These are phyloP conservation scores for Sandelia bainsii DNA, from an alignment of 2,797 vertebrate genomes.

Conservation along the genomic window DNA sequence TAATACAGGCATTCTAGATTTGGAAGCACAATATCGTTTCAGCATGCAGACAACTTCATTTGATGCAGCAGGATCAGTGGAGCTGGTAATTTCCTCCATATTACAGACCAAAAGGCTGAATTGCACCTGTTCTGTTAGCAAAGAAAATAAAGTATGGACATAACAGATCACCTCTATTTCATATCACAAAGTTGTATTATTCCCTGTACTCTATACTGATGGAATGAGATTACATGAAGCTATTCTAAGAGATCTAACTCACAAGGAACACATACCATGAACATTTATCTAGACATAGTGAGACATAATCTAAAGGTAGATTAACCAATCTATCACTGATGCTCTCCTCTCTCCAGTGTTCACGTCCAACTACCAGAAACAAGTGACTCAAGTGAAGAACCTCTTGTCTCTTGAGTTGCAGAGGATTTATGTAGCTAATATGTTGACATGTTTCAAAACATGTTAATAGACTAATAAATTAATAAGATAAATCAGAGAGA, in stretches of 20 bases:
- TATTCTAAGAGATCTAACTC: slow-evolving; percentile 57
- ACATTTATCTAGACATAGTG: slow-evolving; percentile 66
- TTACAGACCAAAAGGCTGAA: slow-evolving; percentile 38
- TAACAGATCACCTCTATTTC: slow-evolving; percentile 59
- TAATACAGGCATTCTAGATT: background rate
- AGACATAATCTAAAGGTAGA: slow-evolving; percentile 55
- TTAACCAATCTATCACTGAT: slow-evolving; percentile 62
- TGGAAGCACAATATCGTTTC: slow-evolving; percentile 35
- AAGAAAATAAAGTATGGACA: slow-evolving; percentile 59
- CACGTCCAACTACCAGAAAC: slow-evolving; percentile 9
- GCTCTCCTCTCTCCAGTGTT: slow-evolving; percentile 11
- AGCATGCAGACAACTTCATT: slow-evolving; percentile 30
- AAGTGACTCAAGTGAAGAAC: slow-evolving; percentile 15
- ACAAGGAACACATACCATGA: slow-evolving; percentile 40
- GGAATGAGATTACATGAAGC: slow-evolving; percentile 65
- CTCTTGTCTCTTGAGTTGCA: background rate
- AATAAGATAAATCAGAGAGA: slow-evolving; percentile 13
- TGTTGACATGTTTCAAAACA: background rate
- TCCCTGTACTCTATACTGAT: slow-evolving; percentile 61
- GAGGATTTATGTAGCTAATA: background rate
- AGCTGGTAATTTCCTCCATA: slow-evolving; percentile 32
- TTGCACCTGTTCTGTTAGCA: slow-evolving; percentile 36
- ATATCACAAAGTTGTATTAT: slow-evolving; percentile 54
- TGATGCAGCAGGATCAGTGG: slow-evolving; percentile 33
- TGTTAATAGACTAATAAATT: background rate